Conservation (phyloP, 2,797 vertebrate species). For the Scomberomorus guttatus region DNA sequence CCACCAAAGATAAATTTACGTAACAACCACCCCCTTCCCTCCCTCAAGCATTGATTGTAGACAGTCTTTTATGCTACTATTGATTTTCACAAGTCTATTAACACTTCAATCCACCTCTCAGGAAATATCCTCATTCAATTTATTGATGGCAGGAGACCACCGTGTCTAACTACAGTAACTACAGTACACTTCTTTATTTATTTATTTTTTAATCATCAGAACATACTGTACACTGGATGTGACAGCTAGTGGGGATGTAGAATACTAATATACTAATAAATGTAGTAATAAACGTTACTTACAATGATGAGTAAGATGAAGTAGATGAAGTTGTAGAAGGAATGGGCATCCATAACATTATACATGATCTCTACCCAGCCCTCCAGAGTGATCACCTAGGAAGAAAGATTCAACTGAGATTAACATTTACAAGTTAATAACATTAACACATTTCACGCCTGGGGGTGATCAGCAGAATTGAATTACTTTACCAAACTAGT, state of each 20-base stretch:
- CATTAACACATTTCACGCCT: background rate
- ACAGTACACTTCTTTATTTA: background rate
- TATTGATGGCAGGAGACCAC: constrained; percentile 28
- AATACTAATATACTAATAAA: background rate
- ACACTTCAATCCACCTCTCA: constrained; percentile 24
- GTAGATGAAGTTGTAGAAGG: constrained; percentile 99
- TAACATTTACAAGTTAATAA: background rate
- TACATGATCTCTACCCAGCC: constrained; percentile 99
- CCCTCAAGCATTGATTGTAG: constrained; percentile 38
- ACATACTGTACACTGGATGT: background rate
- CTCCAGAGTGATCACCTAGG: constrained; percentile 97
- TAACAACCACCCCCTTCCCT: constrained; percentile 7
- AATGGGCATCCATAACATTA: constrained; percentile 99
- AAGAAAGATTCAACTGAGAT: constrained; percentile 4
- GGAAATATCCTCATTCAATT: constrained; percentile 30
- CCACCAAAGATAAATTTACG: constrained; percentile 10
- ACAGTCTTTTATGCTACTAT: constrained; percentile 51
- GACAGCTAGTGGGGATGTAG: background rate
- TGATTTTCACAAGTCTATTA: constrained; percentile 65
- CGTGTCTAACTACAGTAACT: background rate
- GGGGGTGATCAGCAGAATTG: too few relatives aligned
- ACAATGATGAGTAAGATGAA: constrained; percentile 99
- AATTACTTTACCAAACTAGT: background rate
- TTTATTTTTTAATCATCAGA: background rate
- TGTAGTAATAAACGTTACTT: constrained; percentile 78